Conservation (phyloP, 2,888 invertebrate genomes). For the Pristionchus mayeri region DNA sequence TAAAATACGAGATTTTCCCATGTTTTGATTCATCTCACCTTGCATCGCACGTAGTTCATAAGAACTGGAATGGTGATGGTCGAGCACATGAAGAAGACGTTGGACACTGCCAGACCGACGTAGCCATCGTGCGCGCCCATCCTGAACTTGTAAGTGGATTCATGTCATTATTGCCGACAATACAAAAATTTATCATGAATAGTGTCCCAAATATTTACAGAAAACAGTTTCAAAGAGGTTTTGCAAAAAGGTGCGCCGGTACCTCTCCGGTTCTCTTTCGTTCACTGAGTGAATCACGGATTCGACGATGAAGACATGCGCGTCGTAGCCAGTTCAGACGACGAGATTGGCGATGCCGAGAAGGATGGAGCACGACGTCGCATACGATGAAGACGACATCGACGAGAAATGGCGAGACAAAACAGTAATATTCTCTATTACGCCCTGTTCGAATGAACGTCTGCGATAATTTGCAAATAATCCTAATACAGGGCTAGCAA, state of each 20-base stretch:
- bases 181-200: background rate
- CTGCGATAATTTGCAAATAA: too few relatives aligned
- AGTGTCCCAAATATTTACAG: background rate
- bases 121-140: constrained; percentile 30
- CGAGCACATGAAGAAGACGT: background rate
- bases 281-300: constrained; percentile 23
- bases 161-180: too few relatives aligned
- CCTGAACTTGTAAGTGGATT: background rate
- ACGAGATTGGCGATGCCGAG: constrained; percentile 17
- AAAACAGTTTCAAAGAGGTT: background rate
- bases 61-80: background rate
- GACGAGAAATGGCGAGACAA: too few relatives aligned
- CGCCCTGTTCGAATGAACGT: too few relatives aligned
- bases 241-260: background rate
- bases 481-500: too few relatives aligned
- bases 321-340: constrained; percentile 28
- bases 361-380: background rate
- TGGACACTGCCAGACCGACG: constrained; percentile 5
- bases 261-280: constrained; percentile 17
- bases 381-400: background rate
- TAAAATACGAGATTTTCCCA: background rate
- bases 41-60: constrained; percentile 27
- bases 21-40: too few relatives aligned
- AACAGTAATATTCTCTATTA: too few relatives aligned
- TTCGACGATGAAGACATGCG: constrained; percentile 35